These are phyloP conservation scores for Ceratina japonica DNA, from an alignment of 1,140 invertebrate genomes.

Conservation along the genomic window DNA sequence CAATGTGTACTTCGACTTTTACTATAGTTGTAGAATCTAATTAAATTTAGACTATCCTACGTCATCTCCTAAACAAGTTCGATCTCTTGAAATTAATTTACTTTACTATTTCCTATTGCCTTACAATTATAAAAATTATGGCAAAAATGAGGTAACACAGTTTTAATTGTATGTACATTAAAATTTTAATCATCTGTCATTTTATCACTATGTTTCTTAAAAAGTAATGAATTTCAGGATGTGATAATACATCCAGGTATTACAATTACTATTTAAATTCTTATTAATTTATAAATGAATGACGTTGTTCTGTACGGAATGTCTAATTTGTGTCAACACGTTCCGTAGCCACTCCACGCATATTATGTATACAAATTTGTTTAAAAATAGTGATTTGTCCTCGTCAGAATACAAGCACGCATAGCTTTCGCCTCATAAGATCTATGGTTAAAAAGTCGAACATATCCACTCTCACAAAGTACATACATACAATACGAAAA, in stretches of 20 bases:
- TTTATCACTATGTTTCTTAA: no score
- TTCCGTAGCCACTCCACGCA: not conserved
- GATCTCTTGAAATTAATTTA: no score
- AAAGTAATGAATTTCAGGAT: no score
- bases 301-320: not conserved
- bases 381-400: constrained; percentile 2
- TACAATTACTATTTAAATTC: no score
- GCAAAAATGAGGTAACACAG: no score
- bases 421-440: constrained; percentile 34
- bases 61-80: no score
- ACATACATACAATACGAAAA: not conserved
- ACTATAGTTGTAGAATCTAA: not conserved
- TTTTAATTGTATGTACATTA: no score
- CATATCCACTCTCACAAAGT: constrained; percentile 14
- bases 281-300: not conserved
- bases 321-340: not conserved
- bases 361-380: not conserved
- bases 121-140: no score
- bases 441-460: constrained; percentile 32
- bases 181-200: no score
- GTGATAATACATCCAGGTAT: no score
- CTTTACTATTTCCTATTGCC: no score
- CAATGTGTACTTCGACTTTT: not conserved
- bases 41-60: no score
- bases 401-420: not conserved